Base-by-base conservation (phyloP, 2,797 vertebrate species). In the Falco columbarius region DNA sequence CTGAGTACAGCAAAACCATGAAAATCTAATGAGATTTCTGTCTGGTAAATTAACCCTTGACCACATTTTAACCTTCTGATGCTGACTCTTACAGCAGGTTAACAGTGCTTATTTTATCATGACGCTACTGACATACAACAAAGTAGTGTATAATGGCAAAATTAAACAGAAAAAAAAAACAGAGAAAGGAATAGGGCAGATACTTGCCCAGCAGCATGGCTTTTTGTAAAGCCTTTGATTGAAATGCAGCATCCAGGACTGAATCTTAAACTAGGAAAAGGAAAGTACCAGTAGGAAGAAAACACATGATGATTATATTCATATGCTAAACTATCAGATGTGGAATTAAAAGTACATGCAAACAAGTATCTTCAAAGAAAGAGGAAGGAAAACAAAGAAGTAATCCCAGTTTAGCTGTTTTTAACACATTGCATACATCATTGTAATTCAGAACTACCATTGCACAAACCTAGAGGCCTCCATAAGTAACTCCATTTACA, bases 11-110 rank as follows among this genome's bases (percentile, higher is more conserved):
- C 38, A 89, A 90, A 93, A n/a, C 26, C 61, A 70, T 90, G 73
- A 95, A 95, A 95, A 92, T 23, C 42, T 67, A 82, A 85, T 87
- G 77, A 95, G 59, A 82, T 77, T 94, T 93, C 81, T 95, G 36
- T 90, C 63, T 89, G 51, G 58, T 66, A 95, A 90, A 87, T 90
- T 91, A 93, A 93, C 73, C 90, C 42, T 84, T 94, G 86, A 52
- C 77, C 86, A 85, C 38, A 18, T 84, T 91, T 93, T 93, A 93
- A 90, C 90, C 77, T 92, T 44, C 66, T 21, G 68, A 65, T 0
- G 21, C 36, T 81, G 59, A 71, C 32, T 76, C 42, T 89, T 89
- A 86, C 68, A 79, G 46, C n/a, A 81, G 56, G 55, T 87, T 86
- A 84, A 81, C 52, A 38, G n/a, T 42, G n/a, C 24, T 92, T 95